A percentile compares a stretch with the other conserved stretches of the same genome.
Conservation (phyloP, 2,113 vertebrate species). For the Carettochelys insculpta region DNA sequence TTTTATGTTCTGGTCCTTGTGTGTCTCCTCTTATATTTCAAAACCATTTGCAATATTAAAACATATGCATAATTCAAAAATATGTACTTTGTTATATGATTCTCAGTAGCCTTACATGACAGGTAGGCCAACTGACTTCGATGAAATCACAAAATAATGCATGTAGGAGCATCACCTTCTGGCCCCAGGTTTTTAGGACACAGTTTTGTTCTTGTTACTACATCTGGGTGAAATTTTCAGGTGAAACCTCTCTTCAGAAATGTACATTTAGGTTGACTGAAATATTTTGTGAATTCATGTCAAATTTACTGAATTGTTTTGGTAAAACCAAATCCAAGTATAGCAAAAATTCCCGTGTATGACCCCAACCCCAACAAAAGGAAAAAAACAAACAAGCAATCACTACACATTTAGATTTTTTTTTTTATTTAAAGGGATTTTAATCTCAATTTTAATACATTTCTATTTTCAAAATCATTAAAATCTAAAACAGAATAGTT, state of each 20-base stretch:
- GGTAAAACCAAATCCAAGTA: too few species aligned
- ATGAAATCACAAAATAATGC: rapidly evolving
- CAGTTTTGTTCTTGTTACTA: neutral
- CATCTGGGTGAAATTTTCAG: neutral
- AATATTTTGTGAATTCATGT: neutral
- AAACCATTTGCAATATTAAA: neutral
- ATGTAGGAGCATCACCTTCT: neutral
- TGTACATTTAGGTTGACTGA: neutral
- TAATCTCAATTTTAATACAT: too few species aligned
- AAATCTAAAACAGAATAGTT: too few species aligned
- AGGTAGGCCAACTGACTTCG: neutral
- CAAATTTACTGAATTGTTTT: too few species aligned
- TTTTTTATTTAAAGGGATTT: too few species aligned
- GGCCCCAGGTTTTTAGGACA: neutral
- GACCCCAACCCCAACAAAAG: too few species aligned
- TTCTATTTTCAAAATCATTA: too few species aligned
- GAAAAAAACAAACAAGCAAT: too few species aligned
- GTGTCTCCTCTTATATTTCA: neutral
- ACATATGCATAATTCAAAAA: neutral
- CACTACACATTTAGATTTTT: too few species aligned
- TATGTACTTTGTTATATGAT: neutral
- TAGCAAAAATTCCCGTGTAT: too few species aligned
- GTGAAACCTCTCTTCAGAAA: neutral
- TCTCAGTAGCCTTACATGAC: neutral
- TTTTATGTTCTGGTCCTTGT: neutral